These are phyloP conservation scores for Origma solitaria DNA, from an alignment of 2,113 vertebrate genomes.

Conservation along the genomic window DNA sequence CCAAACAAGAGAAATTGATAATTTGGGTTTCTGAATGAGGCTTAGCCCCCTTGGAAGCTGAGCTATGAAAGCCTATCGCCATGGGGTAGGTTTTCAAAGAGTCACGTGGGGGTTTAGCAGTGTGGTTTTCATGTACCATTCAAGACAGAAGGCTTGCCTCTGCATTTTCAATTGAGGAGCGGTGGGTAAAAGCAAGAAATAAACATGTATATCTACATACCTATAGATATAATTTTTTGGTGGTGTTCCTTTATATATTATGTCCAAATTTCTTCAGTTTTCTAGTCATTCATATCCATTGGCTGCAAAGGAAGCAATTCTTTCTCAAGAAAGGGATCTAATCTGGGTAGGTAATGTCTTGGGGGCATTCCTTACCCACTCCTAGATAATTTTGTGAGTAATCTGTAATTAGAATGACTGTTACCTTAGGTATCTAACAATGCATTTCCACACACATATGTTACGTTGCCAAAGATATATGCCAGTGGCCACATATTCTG, in stretches of 20 bases:
- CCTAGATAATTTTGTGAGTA: neutral
- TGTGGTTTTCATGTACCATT: neutral
- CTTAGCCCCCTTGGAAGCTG: neutral
- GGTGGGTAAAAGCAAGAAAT: neutral
- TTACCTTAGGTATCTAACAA: neutral
- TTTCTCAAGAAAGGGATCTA: neutral
- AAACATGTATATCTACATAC: neutral
- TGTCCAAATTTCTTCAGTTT: neutral
- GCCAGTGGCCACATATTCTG: neutral
- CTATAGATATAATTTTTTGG: neutral
- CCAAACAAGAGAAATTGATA: conserved; percentile 28
- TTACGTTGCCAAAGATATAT: neutral
- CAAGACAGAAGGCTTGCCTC: neutral
- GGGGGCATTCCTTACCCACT: neutral
- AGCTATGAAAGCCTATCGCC: neutral
- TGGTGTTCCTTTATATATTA: neutral
- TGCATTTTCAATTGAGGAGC: neutral
- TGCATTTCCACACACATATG: neutral
- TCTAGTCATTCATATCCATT: neutral
- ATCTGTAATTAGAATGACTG: neutral
- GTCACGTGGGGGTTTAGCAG: neutral
- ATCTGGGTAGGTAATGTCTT: neutral
- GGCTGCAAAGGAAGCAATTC: neutral
- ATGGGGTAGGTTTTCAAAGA: neutral
- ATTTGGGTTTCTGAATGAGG: conserved; percentile 32